A percentile compares a stretch with the other conserved stretches of the same genome.
phyloP scores from a whole-genome alignment of 2,888 invertebrate species.

The Diarsia brunnea region DNA sequence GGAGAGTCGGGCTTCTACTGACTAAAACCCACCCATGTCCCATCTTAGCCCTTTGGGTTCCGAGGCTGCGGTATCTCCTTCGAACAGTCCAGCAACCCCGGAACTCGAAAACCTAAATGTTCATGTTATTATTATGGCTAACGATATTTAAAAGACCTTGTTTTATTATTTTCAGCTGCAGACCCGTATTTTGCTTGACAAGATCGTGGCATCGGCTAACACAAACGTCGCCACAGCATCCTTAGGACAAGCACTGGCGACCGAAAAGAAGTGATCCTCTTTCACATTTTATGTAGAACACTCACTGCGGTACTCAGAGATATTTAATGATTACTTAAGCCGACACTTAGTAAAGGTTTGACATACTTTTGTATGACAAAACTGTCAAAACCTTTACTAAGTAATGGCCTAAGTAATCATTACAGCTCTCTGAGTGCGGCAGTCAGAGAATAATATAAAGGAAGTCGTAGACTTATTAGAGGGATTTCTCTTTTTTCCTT shows the following conservation, averaged over 20 bases:
- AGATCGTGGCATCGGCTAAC: conserved; percentile 84
- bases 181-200: conserved; percentile 82
- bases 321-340: no score
- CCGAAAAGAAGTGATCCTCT: conserved; percentile 83
- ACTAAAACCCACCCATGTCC: no score
- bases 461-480: background rate
- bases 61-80: no score
- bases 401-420: no score
- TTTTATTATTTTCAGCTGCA: conserved; percentile 76
- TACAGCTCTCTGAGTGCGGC: no score
- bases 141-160: background rate
- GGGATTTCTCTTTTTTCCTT: background rate
- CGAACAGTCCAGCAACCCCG: no score
- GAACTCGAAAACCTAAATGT: background rate
- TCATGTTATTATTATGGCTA: background rate
- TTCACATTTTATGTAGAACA: conserved; percentile 39
- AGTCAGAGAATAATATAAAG: conserved; percentile 30
- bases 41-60: no score
- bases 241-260: conserved; percentile 84
- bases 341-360: no score
- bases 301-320: no score
- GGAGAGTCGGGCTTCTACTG: no score
- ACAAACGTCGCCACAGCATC: conserved; percentile 85
- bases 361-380: no score
- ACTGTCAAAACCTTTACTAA: no score